Evolutionary conservation across 2,113 vertebrate species (phyloP).

Genomic region (Addax nasomaculatus): DNA sequence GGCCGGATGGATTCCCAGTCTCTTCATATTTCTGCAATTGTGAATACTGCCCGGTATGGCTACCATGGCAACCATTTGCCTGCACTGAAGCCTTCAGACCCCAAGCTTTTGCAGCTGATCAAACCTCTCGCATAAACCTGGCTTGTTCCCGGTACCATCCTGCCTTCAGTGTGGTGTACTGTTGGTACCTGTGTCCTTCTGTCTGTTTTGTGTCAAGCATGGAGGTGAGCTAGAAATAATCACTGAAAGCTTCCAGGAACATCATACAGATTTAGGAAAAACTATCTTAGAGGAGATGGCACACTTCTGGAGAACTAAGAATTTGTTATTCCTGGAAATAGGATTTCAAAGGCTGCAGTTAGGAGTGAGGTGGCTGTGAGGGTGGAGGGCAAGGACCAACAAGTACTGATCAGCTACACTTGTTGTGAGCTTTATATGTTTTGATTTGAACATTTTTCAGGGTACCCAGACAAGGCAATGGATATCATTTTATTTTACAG

Average conservation of each 20-base stretch:
- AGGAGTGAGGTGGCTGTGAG: neutral
- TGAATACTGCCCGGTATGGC: neutral
- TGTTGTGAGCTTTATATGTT: neutral
- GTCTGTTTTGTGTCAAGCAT: neutral
- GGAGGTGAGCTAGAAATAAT: neutral
- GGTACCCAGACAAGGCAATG: neutral
- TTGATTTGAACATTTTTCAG: neutral
- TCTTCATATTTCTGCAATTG: neutral
- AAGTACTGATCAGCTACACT: neutral
- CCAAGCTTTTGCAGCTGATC: neutral
- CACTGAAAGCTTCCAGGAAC: neutral
- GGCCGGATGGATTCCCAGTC: neutral
- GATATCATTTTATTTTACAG: neutral
- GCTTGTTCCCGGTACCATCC: neutral
- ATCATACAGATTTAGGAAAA: neutral
- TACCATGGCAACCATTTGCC: neutral
- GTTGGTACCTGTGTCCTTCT: neutral
- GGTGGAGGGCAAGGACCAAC: neutral
- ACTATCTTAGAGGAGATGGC: neutral
- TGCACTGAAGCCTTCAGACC: neutral
- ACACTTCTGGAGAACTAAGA: neutral
- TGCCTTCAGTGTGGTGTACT: rapidly evolving
- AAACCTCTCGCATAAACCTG: neutral
- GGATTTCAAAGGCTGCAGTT: neutral
- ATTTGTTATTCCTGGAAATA: neutral